These are phyloP conservation scores for Parasteatoda lunata DNA, from an alignment of 2,888 invertebrate genomes.

Conservation along the genomic window DNA sequence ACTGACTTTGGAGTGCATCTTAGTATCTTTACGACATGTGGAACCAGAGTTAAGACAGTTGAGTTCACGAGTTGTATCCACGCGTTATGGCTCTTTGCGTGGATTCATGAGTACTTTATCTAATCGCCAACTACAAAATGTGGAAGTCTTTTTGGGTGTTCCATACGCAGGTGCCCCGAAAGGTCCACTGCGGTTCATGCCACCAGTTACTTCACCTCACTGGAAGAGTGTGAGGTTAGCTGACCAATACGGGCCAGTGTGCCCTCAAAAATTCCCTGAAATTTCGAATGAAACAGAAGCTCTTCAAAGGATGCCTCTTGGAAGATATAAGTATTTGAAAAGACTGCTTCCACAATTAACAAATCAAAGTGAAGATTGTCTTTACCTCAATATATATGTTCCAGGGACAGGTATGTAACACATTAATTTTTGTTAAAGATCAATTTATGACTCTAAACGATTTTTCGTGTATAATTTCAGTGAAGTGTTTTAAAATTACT, in stretches of 20 bases:
- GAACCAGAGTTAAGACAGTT: conserved; percentile 58
- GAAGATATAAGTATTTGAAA: conserved; percentile 74
- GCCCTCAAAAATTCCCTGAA: conserved; percentile 74
- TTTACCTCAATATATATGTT: conserved; percentile 95
- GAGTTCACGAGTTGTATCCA: conserved; percentile 72
- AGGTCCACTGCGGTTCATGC: conserved; percentile 74
- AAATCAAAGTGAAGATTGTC: conserved; percentile 97
- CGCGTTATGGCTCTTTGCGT: conserved; percentile 74
- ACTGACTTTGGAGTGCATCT: conserved; percentile 32
- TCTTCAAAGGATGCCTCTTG: conserved; percentile 73
- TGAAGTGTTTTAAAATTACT: no score
- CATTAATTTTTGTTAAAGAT: neutral
- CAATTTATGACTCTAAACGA: neutral
- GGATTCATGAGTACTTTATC: conserved; percentile 71
- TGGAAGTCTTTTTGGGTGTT: conserved; percentile 86
- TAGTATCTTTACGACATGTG: conserved; percentile 34
- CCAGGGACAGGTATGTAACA: conserved; percentile 88
- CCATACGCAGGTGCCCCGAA: conserved; percentile 74
- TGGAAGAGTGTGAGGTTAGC: conserved; percentile 73
- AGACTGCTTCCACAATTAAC: conserved; percentile 78
- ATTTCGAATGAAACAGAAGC: conserved; percentile 71
- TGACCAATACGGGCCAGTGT: conserved; percentile 73
- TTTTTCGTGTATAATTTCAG: no score
- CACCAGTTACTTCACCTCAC: conserved; percentile 74
- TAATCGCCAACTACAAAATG: conserved; percentile 80